phyloP scores from a whole-genome alignment of 2,797 vertebrate species.

The Onychomys torridus region DNA sequence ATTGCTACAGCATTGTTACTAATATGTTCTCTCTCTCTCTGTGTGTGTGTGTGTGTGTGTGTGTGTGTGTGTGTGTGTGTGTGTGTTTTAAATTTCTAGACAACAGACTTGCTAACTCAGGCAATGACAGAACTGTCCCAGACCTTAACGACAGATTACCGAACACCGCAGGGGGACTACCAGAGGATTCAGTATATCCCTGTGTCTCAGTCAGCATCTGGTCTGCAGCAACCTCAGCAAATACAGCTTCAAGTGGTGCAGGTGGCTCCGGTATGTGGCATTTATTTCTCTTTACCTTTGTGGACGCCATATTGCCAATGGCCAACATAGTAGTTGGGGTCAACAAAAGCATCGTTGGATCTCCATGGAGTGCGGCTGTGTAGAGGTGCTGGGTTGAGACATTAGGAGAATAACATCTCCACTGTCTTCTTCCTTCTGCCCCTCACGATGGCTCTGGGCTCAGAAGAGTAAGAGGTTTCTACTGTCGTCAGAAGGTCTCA shows the following conservation, averaged over 20 bases:
- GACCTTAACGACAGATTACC: slow-evolving; percentile 96
- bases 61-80: slow-evolving; percentile 51
- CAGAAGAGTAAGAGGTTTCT: background rate
- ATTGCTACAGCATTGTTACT: background rate
- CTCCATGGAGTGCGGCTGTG: rapidly evolving
- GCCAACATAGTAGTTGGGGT: background rate
- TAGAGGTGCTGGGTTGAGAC: background rate
- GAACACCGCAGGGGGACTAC: slow-evolving; percentile 95
- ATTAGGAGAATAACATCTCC: background rate
- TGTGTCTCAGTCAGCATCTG: slow-evolving; percentile 92
- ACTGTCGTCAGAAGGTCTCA: background rate
- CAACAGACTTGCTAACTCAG: slow-evolving; percentile 97
- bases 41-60: slow-evolving; percentile 57
- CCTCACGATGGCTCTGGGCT: background rate
- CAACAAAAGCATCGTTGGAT: background rate
- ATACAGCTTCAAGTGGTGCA: slow-evolving; percentile 99
- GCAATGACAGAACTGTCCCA: slow-evolving; percentile 99
- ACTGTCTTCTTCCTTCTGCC: background rate
- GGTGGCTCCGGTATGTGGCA: slow-evolving; percentile 92
- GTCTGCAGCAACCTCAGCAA: slow-evolving; percentile 94
- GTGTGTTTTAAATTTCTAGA: slow-evolving; percentile 86
- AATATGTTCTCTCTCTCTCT: no score
- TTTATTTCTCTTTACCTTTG: background rate
- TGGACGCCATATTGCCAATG: background rate
- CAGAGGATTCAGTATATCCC: slow-evolving; percentile 99